A percentile compares a stretch with the other conserved stretches of the same genome.
phyloP scores from a whole-genome alignment of 2,888 invertebrate genomes.

The Rugalucina vietnamica region DNA sequence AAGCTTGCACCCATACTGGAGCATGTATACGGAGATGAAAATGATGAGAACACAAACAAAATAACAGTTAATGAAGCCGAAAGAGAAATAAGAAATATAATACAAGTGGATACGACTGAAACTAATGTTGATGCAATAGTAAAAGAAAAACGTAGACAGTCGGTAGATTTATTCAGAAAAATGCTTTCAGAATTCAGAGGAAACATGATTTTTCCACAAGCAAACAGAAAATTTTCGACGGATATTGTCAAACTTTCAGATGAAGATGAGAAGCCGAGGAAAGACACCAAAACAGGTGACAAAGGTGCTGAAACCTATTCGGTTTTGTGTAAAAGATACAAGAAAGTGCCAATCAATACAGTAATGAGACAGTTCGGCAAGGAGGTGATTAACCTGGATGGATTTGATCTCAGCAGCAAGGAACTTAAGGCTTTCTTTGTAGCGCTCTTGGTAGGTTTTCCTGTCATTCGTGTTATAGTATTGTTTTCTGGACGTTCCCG shows the following conservation, averaged over 20 bases:
- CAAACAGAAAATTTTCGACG: too few species aligned
- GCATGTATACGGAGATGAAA: too few species aligned
- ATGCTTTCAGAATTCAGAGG: not conserved
- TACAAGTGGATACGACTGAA: too few species aligned
- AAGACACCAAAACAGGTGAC: constrained; percentile 18
- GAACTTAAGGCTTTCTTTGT: constrained; percentile 72
- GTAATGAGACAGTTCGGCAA: constrained; percentile 68
- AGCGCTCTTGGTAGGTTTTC: constrained; percentile 68
- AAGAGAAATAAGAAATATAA: too few species aligned
- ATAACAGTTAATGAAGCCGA: too few species aligned
- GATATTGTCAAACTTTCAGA: constrained; percentile 23
- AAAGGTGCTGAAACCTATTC: constrained; percentile 48
- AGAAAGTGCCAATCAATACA: constrained; percentile 62
- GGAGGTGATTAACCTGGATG: constrained; percentile 59
- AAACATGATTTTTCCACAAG: too few species aligned
- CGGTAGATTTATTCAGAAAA: not conserved
- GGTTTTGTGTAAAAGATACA: constrained; percentile 59
- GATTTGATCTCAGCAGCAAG: constrained; percentile 61
- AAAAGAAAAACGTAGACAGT: not conserved
- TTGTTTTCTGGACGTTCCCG: too few species aligned
- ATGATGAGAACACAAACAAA: too few species aligned
- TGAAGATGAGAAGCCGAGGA: constrained; percentile 24
- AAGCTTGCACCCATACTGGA: too few species aligned
- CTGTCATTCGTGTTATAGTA: too few species aligned
- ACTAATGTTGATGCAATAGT: not conserved